A percentile compares a stretch with the other conserved stretches of the same genome.
phyloP scores from a whole-genome alignment of 1,140 invertebrate genomes.

The Magallana ariakensis region DNA sequence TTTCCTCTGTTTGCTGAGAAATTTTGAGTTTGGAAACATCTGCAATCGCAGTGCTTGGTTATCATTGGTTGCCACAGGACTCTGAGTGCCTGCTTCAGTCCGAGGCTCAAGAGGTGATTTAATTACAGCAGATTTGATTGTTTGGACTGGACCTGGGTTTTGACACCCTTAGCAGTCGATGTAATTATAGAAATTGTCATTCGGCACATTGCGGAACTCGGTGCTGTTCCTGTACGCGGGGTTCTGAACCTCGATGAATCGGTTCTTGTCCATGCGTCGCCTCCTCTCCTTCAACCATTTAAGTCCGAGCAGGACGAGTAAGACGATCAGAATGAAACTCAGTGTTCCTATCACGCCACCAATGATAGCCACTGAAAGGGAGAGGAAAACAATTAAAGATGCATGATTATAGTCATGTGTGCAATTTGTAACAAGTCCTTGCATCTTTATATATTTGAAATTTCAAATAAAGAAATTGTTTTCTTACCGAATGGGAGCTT shows the following conservation, averaged over 20 bases:
- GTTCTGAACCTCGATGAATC: conserved; percentile 71
- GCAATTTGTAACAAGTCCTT: too few species aligned
- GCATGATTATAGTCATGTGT: too few species aligned
- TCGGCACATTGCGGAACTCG: conserved; percentile 50
- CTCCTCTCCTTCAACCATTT: conserved; percentile 71
- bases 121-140: conserved; percentile 14
- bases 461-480: neutral
- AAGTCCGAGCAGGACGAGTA: conserved; percentile 70
- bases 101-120: neutral
- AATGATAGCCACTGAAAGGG: conserved; percentile 74
- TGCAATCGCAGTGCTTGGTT: neutral
- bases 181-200: conserved; percentile 57
- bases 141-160: neutral
- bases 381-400: neutral
- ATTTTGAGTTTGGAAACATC: neutral
- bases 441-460: too few species aligned
- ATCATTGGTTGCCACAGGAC: neutral
- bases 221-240: conserved; percentile 73
- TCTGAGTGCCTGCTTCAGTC: neutral
- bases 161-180: conserved; percentile 47
- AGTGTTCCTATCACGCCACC: conserved; percentile 76
- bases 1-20: neutral
- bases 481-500: conserved; percentile 69
- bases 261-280: conserved; percentile 65
- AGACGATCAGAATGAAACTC: conserved; percentile 69